Base-by-base conservation (phyloP, 2,888 invertebrate species). In the Proisotoma minuta region DNA sequence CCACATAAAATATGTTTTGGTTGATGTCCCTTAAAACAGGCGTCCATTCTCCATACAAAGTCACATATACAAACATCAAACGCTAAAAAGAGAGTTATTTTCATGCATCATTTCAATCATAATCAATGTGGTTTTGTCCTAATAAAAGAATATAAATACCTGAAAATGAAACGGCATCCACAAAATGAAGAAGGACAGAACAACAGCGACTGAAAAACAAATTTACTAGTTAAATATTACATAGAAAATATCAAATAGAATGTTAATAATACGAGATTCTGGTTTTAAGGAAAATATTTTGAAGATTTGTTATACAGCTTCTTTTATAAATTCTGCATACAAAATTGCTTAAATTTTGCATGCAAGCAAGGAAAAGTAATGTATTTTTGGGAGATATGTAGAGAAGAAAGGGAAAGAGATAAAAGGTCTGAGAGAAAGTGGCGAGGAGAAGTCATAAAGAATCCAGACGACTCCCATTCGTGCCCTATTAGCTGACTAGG, bases 1-100 rank as follows among this genome's bases (percentile, higher is more conserved):
- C 75, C 27, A 75, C 68, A 52, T 73, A 72, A 65, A 73, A 76
- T 24, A 76, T 68, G 56, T 70, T 64, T 57, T 75, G 73, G 64
- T 76, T 75, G 61, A 75, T 69, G 29, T 70, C 68, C 40, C 74
- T 60, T 20, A 75, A 67, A 1, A 63, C 43, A 2, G 63, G 62
- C 2, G 73, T 75, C 75, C 75, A 75, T 29, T 64, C 50, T 18
- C 72, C 74, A 48, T 72, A 72, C 15, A 71, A 65, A 1, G 71
- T 66, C 40, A 73, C 71, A 62, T 70, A 72, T 28, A 73, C 71
- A 53, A 72, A 72, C 52, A 73, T 48, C 15, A 73, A 56, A 43
- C 73, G 54, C 57, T 43, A 18, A n/a, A 43, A 43, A 18, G 20
- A 43, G 4, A 43, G 20, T 43, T n/a, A 34, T n/a, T n/a, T n/a